These are phyloP conservation scores for Lepidochitona cinerea DNA, from an alignment of 2,888 invertebrate species.

Conservation along the genomic window DNA sequence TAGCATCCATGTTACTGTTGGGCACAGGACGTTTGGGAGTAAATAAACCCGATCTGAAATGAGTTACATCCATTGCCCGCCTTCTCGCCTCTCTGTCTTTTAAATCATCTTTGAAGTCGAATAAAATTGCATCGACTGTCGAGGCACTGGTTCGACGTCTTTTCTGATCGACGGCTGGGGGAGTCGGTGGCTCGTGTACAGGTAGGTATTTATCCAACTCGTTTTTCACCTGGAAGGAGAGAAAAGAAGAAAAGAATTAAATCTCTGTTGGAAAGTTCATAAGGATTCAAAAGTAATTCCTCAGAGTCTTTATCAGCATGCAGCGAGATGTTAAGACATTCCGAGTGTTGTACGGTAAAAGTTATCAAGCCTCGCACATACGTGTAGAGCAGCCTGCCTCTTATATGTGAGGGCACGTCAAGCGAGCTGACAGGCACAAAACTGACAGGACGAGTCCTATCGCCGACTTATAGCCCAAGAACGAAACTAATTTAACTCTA, in stretches of 20 bases:
- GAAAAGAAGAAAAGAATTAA: not conserved
- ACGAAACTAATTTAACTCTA: too few species aligned
- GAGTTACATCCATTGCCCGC: not conserved
- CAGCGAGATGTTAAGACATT: too few species aligned
- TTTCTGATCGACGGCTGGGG: not conserved
- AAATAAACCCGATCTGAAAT: not conserved
- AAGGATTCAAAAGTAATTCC: not conserved
- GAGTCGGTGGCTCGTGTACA: not conserved
- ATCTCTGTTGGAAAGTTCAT: not conserved
- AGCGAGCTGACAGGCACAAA: too few species aligned
- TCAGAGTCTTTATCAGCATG: not conserved
- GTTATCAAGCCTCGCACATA: not conserved
- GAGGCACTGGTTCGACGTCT: not conserved
- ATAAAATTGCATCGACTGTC: not conserved
- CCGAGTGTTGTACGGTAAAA: too few species aligned
- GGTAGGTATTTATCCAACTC: constrained; percentile 6
- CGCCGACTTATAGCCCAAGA: too few species aligned
- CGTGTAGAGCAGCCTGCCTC: too few species aligned
- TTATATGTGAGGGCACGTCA: too few species aligned
- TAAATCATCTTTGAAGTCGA: not conserved
- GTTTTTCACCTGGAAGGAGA: not conserved
- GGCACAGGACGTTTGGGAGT: not conserved
- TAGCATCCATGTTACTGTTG: not conserved
- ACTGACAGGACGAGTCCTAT: too few species aligned
- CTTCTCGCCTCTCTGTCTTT: not conserved